Evolutionary conservation across 2,797 vertebrate genomes (phyloP).

Genomic region (Tokudaia tokunoshimensis): DNA sequence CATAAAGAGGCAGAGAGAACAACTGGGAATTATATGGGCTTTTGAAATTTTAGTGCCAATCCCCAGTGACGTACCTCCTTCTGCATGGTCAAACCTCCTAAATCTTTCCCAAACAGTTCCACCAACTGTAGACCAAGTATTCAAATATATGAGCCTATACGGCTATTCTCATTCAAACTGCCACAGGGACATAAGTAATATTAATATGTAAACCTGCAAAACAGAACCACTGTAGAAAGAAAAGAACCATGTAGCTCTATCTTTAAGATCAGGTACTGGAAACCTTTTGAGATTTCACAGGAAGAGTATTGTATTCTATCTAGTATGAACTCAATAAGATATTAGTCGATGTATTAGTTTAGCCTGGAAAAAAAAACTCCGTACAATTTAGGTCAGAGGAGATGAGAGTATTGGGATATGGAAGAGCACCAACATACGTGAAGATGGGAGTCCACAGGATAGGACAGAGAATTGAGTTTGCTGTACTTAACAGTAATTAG

Average conservation of each 20-base stretch:
- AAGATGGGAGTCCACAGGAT: background rate
- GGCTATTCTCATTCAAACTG: background rate
- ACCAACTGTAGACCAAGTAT: background rate
- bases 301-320: background rate
- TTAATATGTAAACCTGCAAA: conserved; percentile 10
- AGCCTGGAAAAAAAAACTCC: background rate
- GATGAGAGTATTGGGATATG: conserved; percentile 1
- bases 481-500: background rate
- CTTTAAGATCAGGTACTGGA: background rate
- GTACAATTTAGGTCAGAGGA: background rate
- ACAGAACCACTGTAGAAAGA: conserved; percentile 24
- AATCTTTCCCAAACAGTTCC: background rate
- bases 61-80: background rate
- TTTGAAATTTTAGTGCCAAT: background rate
- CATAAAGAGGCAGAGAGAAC: background rate
- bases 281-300: background rate
- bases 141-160: background rate
- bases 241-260: background rate
- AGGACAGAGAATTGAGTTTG: background rate
- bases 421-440: background rate
- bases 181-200: background rate
- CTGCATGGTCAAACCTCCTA: background rate
- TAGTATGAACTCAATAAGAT: conserved; percentile 21
- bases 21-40: background rate
- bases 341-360: conserved; percentile 25